Evolutionary conservation across 2,888 invertebrate genomes (phyloP).

Genomic region (Scaptomyza caliginosa): DNA sequence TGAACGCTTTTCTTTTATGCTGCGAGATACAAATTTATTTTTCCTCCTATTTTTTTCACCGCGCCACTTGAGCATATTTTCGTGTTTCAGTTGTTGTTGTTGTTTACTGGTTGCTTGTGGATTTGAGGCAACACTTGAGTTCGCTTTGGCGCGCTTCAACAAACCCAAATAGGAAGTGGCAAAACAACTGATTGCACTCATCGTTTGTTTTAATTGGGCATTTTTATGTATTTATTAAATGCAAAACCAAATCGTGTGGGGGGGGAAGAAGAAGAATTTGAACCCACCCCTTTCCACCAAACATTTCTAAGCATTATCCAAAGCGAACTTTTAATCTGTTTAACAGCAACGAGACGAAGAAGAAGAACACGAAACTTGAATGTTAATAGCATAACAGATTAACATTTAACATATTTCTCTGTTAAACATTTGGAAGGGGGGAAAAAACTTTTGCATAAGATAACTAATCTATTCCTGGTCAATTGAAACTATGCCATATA

Average conservation of each 20-base stretch:
- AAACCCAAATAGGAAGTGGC: slow-evolving; percentile 22
- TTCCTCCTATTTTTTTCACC: neutral
- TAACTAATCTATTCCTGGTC: too few species aligned
- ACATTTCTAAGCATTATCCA: too few species aligned
- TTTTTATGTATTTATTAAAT: slow-evolving; percentile 67
- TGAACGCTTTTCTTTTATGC: slow-evolving; percentile 75
- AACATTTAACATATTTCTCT: slow-evolving; percentile 16
- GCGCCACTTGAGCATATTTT: slow-evolving; percentile 65
- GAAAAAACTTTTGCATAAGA: too few species aligned
- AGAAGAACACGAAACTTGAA: slow-evolving; percentile 7
- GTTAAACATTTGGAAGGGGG: neutral
- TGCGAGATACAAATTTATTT: slow-evolving; percentile 55
- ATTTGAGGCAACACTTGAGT: slow-evolving; percentile 48
- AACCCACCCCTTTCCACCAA: too few species aligned
- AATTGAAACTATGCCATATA: too few species aligned
- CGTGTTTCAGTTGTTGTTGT: slow-evolving; percentile 31
- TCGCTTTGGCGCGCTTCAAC: slow-evolving; percentile 57
- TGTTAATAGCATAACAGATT: slow-evolving; percentile 25
- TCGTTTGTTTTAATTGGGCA: slow-evolving; percentile 73
- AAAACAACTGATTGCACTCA: slow-evolving; percentile 48
- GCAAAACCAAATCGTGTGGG: slow-evolving; percentile 48
- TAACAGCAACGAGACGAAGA: slow-evolving; percentile 2
- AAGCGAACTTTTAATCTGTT: slow-evolving; percentile 34
- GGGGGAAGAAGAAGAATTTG: too few species aligned
- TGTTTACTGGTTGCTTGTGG: slow-evolving; percentile 30